Conservation (phyloP, 1,140 invertebrate genomes). For the Diplogasteroides magnus region DNA sequence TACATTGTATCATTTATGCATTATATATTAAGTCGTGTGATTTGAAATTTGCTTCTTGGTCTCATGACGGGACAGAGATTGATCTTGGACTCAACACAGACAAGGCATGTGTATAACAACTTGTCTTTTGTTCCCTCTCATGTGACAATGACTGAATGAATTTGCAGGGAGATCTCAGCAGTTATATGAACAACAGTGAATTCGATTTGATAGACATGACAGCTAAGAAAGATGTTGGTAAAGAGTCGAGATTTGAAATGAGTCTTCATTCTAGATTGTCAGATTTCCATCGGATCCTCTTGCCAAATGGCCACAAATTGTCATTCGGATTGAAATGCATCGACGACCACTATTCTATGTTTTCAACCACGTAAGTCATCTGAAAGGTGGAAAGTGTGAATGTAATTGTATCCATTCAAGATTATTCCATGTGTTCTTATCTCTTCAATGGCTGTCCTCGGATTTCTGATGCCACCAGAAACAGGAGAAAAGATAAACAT, state of each 20-base stretch:
- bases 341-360: constrained; percentile 51
- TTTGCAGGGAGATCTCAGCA: constrained; percentile 39
- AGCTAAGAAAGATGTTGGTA: constrained; percentile 45
- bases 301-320: constrained; percentile 39
- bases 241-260: neutral
- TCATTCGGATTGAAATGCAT: constrained; percentile 45
- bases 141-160: constrained; percentile 5
- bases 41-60: constrained; percentile 44
- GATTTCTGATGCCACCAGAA: constrained; percentile 85
- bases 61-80: constrained; percentile 45
- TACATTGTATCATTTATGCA: neutral
- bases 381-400: too few relatives aligned
- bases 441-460: constrained; percentile 75
- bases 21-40: constrained; percentile 29
- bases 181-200: constrained; percentile 50
- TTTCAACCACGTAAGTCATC: constrained; percentile 52
- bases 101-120: too few relatives aligned
- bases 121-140: neutral
- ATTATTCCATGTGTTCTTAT: constrained; percentile 77
- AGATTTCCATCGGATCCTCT: constrained; percentile 33
- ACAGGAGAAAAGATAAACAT: constrained; percentile 73
- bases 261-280: constrained; percentile 14
- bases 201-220: constrained; percentile 49
- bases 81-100: constrained; percentile 48
- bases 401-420: constrained; percentile 16